These are phyloP conservation scores for Gracilinanus agilis DNA, from an alignment of 2,113 vertebrate genomes.

Conservation along the genomic window DNA sequence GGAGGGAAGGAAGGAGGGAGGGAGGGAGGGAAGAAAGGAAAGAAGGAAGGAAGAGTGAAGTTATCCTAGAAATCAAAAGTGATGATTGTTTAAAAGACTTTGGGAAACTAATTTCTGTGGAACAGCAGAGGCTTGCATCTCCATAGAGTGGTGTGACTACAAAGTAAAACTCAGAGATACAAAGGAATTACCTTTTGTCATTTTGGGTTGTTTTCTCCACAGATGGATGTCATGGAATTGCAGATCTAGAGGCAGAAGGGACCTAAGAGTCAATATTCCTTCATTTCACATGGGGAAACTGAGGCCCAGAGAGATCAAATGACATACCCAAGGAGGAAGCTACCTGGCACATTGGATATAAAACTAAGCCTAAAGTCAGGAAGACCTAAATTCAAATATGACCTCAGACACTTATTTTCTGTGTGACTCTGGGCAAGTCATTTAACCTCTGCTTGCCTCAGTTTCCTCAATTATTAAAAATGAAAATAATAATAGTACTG, in stretches of 20 bases:
- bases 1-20: too few species aligned
- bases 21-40: too few species aligned
- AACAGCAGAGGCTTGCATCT: not conserved
- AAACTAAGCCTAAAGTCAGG: too few species aligned
- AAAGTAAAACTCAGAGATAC: not conserved
- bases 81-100: not conserved
- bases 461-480: not conserved
- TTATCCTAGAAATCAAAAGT: not conserved
- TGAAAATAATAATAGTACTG: not conserved
- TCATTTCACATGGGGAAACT: not conserved
- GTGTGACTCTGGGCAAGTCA: not conserved
- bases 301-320: not conserved
- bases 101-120: not conserved
- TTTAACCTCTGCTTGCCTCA: too few species aligned
- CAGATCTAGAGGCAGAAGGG: not conserved
- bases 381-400: too few species aligned
- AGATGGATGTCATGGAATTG: not conserved
- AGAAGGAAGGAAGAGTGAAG: too few species aligned
- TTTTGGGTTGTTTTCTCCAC: not conserved
- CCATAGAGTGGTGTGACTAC: not conserved
- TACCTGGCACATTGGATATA: not conserved
- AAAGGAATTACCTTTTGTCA: not conserved
- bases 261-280: not conserved
- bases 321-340: not conserved
- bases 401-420: not conserved